phyloP scores from a whole-genome alignment of 2,797 vertebrate genomes.

The Harpagifer antarcticus region DNA sequence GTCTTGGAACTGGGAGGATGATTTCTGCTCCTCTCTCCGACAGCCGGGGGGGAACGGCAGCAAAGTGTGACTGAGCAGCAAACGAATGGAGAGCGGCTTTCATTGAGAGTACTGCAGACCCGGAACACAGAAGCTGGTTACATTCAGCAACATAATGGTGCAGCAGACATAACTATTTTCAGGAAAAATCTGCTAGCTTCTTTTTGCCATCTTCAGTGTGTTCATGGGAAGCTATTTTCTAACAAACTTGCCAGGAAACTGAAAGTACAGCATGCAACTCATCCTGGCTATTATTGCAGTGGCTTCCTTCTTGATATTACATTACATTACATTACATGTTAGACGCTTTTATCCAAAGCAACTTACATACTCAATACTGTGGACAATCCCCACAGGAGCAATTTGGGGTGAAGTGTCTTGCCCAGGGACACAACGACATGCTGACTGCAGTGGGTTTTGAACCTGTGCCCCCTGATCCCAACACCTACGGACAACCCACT shows the following conservation, averaged over 20 bases:
- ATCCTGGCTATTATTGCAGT: background rate
- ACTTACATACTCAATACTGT: too few species aligned
- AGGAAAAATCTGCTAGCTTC: conserved; percentile 27
- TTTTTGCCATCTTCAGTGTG: conserved; percentile 9
- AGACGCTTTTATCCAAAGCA: too few species aligned
- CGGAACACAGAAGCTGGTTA: conserved; percentile 37
- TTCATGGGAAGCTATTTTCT: conserved; percentile 3
- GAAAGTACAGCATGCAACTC: background rate
- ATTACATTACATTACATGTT: too few species aligned
- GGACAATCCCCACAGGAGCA: too few species aligned
- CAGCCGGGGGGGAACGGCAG: conserved; percentile 39
- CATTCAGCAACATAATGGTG: conserved; percentile 31
- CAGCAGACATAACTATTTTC: conserved; percentile 18
- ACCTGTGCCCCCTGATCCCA: too few species aligned
- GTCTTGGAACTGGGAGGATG: conserved; percentile 46
- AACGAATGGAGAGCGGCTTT: conserved; percentile 43
- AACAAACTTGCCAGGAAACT: conserved; percentile 3
- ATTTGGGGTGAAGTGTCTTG: too few species aligned
- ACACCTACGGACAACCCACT: too few species aligned
- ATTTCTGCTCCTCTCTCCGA: conserved; percentile 58
- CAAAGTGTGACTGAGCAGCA: conserved; percentile 61
- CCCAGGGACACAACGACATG: too few species aligned
- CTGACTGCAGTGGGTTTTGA: too few species aligned
- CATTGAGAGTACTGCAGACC: conserved; percentile 39
- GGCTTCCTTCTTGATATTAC: background rate